Percentiles rank a stretch among this genome's conserved stretches.
phyloP scores from a whole-genome alignment of 1,140 invertebrate species.

The Drosophila elegans region DNA sequence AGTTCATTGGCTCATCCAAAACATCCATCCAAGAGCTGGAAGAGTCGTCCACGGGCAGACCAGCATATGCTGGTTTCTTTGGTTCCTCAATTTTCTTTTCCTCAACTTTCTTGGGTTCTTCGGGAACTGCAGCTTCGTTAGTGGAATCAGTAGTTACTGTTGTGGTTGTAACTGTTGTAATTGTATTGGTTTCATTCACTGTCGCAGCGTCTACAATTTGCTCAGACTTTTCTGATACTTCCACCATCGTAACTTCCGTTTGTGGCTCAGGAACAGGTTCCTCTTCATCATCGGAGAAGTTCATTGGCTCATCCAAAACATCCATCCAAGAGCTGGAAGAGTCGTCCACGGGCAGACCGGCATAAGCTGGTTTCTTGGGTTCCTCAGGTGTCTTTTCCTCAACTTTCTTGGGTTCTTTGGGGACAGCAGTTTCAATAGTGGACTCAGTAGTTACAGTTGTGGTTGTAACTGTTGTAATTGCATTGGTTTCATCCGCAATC shows the following conservation, averaged over 20 bases:
- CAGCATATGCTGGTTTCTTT: slow-evolving; percentile 68
- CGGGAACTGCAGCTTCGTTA: not conserved
- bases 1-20: slow-evolving; percentile 77
- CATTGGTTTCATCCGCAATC: slow-evolving; percentile 7
- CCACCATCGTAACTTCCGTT: not conserved
- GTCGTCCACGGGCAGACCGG: slow-evolving; percentile 85
- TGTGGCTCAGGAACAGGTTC: slow-evolving; percentile 6
- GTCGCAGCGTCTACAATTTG: slow-evolving; percentile 6
- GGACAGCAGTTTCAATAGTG: not conserved
- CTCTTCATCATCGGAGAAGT: slow-evolving; percentile 84
- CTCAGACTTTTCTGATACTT: not conserved
- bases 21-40: slow-evolving; percentile 84
- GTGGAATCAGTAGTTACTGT: slow-evolving; percentile 5
- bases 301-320: slow-evolving; percentile 86
- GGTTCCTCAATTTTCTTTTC: slow-evolving; percentile 35
- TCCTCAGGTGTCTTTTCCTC: slow-evolving; percentile 19
- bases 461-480: slow-evolving; percentile 10
- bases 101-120: not conserved
- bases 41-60: slow-evolving; percentile 78
- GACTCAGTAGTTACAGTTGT: slow-evolving; percentile 14
- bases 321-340: slow-evolving; percentile 86
- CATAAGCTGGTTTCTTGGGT: slow-evolving; percentile 63
- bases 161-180: slow-evolving; percentile 14
- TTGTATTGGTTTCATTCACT: slow-evolving; percentile 6
- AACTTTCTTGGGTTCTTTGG: not conserved